A percentile compares a stretch with the other conserved stretches of the same genome.
These are phyloP conservation scores for Agriotes lineatus DNA, from an alignment of 2,888 invertebrate genomes.

Conservation along the genomic window DNA sequence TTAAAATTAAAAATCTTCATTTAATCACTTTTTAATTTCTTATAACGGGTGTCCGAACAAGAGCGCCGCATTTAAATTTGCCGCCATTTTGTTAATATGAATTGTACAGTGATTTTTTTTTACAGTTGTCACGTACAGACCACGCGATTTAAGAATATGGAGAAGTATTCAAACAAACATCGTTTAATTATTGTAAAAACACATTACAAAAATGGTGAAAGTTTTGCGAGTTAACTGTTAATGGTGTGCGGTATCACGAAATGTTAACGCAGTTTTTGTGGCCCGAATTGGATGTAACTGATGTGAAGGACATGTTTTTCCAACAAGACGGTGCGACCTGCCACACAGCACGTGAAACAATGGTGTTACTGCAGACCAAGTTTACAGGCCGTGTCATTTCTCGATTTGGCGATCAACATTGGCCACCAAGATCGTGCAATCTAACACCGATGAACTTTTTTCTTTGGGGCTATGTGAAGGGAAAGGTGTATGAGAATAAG, in stretches of 20 bases:
- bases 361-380: background rate
- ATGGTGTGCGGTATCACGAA: no score
- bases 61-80: no score
- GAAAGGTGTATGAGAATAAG: background rate
- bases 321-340: no score
- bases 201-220: constrained; percentile 10
- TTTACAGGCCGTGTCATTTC: background rate
- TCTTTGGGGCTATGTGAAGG: no score
- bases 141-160: constrained; percentile 11
- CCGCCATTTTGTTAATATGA: background rate
- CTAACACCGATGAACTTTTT: no score
- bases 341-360: background rate
- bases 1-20: no score
- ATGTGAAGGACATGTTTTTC: no score
- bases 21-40: no score
- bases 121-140: constrained; percentile 6
- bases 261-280: no score
- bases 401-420: background rate
- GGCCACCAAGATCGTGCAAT: background rate
- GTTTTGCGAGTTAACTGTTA: no score
- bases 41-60: no score
- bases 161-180: background rate
- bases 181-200: constrained; percentile 6
- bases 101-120: background rate
- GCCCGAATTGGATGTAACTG: no score